phyloP scores from a whole-genome alignment of 2,113 vertebrate genomes.

The Hemicordylus capensis region DNA sequence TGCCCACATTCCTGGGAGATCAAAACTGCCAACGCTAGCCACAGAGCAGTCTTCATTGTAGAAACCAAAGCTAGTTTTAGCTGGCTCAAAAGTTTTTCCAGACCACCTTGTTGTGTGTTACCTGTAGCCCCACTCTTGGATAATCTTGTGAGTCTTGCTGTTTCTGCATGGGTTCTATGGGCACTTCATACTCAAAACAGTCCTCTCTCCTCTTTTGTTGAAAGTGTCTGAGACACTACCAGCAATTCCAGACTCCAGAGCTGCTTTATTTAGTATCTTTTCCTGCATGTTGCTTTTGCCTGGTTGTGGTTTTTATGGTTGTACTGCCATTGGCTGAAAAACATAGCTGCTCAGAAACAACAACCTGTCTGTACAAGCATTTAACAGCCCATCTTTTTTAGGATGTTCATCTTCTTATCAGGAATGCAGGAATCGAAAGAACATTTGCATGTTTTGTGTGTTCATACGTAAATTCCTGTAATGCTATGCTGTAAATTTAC shows the following conservation, averaged over 20 bases:
- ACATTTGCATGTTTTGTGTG: background rate
- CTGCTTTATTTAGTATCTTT: slow-evolving; percentile 17
- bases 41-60: slow-evolving; percentile 22
- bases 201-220: background rate
- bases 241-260: background rate
- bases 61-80: background rate
- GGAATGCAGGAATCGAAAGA: background rate
- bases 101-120: background rate
- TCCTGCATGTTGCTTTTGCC: background rate
- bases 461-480: background rate
- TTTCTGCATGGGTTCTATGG: background rate
- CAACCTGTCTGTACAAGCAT: background rate
- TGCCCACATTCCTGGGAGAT: background rate
- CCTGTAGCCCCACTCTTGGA: background rate
- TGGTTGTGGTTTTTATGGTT: background rate
- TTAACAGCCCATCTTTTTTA: background rate
- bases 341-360: background rate
- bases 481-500: background rate
- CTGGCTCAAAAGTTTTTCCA: background rate
- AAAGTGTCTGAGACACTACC: background rate
- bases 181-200: background rate
- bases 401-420: background rate
- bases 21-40: slow-evolving; percentile 28
- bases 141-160: background rate
- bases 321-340: background rate